phyloP scores from a whole-genome alignment of 2,113 vertebrate genomes.

The Myotis davidii region DNA sequence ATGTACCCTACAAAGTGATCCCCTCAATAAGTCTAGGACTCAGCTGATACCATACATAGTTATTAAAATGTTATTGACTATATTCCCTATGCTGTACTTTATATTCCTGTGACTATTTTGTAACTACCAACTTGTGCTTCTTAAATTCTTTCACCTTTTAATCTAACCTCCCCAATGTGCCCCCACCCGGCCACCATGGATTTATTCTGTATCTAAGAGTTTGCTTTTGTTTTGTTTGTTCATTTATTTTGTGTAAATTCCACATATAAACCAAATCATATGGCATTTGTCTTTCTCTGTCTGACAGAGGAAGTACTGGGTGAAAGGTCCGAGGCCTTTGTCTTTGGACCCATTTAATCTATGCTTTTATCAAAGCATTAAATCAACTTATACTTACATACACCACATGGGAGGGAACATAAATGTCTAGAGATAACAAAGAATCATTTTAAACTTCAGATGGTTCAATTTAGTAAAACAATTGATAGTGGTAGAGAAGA shows the following conservation, averaged over 20 bases:
- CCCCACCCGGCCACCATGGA: not conserved
- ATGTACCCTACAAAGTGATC: not conserved
- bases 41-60: not conserved
- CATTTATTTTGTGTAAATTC: not conserved
- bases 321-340: not conserved
- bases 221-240: not conserved
- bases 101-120: not conserved
- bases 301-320: not conserved
- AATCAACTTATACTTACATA: not conserved
- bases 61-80: not conserved
- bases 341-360: not conserved
- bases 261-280: not conserved
- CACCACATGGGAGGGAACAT: not conserved
- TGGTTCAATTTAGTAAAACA: not conserved
- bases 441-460: not conserved
- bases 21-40: not conserved
- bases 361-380: not conserved
- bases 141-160: not conserved
- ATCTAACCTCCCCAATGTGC: not conserved
- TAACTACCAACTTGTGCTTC: not conserved
- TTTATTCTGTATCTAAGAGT: not conserved
- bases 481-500: not conserved
- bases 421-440: not conserved
- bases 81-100: not conserved
- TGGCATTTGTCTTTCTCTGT: not conserved